phyloP scores from a whole-genome alignment of 2,797 vertebrate genomes.

The Limnodromus scolopaceus region DNA sequence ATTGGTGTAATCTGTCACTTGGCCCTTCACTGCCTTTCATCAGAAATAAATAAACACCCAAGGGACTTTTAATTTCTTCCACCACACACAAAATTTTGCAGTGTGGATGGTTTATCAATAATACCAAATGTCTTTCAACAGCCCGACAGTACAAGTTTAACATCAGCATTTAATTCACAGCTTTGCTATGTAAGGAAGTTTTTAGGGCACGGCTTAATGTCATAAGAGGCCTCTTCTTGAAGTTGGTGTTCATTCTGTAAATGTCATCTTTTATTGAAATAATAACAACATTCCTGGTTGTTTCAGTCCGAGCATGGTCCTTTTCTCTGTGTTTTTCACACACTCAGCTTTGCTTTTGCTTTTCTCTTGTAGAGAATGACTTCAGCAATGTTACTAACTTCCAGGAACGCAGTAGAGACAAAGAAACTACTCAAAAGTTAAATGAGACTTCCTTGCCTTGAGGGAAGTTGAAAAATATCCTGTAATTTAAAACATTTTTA shows the following conservation, averaged over 20 bases:
- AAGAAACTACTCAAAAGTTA: not conserved
- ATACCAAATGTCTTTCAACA: not conserved
- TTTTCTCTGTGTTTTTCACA: not conserved
- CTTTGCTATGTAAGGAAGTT: not conserved
- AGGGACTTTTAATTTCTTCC: not conserved
- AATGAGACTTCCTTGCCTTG: not conserved
- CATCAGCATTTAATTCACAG: not conserved
- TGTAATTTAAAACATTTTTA: not conserved
- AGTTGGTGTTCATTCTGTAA: not conserved
- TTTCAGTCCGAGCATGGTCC: not conserved
- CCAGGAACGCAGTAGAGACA: not conserved
- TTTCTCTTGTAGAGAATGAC: not conserved
- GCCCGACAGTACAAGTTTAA: not conserved
- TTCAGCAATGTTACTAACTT: not conserved
- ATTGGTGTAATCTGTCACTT: not conserved
- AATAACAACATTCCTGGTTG: fast-evolving
- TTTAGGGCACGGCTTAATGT: not conserved
- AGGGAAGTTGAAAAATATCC: not conserved
- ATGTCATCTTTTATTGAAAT: not conserved
- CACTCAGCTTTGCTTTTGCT: not conserved
- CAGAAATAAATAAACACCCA: not conserved
- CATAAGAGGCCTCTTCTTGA: not conserved
- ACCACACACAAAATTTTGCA: not conserved
- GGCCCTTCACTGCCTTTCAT: not conserved
- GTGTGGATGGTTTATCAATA: not conserved